Percentiles rank a stretch among this genome's conserved stretches.
Conservation (phyloP, 2,113 vertebrate species). For the Prionailurus viverrinus region DNA sequence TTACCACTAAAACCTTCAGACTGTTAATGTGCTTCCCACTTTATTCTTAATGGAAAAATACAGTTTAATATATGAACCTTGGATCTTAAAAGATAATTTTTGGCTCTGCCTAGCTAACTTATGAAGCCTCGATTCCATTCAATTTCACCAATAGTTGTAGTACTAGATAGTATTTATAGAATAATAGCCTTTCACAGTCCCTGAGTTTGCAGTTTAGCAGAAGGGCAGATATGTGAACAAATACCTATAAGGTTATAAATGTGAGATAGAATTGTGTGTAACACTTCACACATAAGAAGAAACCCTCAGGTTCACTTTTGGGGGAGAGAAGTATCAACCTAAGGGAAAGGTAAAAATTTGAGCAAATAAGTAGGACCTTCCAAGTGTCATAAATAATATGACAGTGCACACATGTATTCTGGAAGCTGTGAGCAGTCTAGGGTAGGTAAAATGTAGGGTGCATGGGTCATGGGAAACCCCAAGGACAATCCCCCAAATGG, state of each 20-base stretch:
- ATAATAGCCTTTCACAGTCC: neutral
- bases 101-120: neutral
- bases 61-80: slow-evolving; percentile 5
- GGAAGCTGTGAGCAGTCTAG: neutral
- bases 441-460: neutral
- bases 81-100: neutral
- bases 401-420: neutral
- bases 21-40: slow-evolving; percentile 22
- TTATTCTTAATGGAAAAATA: slow-evolving; percentile 64
- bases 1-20: slow-evolving; percentile 24
- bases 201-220: slow-evolving; percentile 16
- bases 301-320: neutral
- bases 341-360: slow-evolving; percentile 40
- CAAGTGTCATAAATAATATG: neutral
- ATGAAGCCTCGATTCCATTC: neutral
- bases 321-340: neutral
- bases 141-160: neutral
- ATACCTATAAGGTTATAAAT: neutral
- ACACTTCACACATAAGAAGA: neutral
- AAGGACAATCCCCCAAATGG: neutral
- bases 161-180: neutral
- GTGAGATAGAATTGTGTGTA: neutral
- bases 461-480: neutral
- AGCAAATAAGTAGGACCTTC: neutral
- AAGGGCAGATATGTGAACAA: neutral